Percentiles rank a stretch among this genome's conserved stretches.
phyloP scores from a whole-genome alignment of 2,797 vertebrate genomes.

The Lepilemur septentrionalis region DNA sequence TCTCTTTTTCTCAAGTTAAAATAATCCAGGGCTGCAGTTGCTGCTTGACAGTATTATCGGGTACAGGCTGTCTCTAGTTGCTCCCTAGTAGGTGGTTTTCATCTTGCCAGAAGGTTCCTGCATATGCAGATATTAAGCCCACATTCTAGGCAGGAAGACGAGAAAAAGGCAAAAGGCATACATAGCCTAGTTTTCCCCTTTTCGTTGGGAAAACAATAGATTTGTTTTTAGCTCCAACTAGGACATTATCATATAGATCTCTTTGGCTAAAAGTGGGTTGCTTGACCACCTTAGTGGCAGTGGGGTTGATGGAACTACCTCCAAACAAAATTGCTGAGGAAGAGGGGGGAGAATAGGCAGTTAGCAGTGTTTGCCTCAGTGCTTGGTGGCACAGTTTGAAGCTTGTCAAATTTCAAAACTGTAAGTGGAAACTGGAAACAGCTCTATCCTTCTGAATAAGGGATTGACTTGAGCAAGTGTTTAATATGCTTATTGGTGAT shows the following conservation, averaged over 20 bases:
- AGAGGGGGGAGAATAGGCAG: background rate
- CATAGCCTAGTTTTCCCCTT: background rate
- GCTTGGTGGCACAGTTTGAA: background rate
- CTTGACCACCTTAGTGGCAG: background rate
- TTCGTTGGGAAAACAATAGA: background rate
- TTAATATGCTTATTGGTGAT: background rate
- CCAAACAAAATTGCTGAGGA: background rate
- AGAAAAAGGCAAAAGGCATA: background rate
- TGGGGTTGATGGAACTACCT: background rate
- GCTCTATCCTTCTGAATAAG: background rate
- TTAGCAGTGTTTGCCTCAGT: background rate
- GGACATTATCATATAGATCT: background rate
- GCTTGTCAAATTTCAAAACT: background rate
- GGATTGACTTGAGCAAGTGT: background rate
- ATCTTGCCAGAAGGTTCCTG: background rate
- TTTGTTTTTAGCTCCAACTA: background rate
- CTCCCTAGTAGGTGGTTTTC: background rate
- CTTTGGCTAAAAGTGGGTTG: background rate
- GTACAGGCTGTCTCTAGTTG: background rate
- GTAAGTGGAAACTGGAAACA: background rate
- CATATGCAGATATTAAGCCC: background rate
- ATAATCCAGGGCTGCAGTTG: background rate
- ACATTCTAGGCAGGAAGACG: background rate
- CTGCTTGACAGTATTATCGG: background rate
- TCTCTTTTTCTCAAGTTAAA: background rate